phyloP scores from a whole-genome alignment of 2,113 vertebrate species.

The Entomyzon cyanotis region DNA sequence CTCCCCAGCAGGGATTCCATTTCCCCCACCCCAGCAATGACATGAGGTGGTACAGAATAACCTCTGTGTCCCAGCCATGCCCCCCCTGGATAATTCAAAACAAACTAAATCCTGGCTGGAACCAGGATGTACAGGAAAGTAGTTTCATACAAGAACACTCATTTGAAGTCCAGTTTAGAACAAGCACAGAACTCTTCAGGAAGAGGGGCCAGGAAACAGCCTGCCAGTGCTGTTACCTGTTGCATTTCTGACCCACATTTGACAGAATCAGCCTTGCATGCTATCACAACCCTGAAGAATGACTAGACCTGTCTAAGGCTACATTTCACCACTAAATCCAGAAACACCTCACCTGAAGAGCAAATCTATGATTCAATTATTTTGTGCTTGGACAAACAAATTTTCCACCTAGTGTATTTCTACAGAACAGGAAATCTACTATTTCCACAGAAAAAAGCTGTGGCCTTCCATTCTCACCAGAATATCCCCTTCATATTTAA shows the following conservation, averaged over 20 bases:
- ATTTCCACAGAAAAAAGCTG: neutral
- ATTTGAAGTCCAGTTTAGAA: neutral
- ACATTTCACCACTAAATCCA: neutral
- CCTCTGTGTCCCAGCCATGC: neutral
- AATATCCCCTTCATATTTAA: neutral
- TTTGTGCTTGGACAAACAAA: neutral
- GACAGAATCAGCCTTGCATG: neutral
- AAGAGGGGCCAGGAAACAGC: neutral
- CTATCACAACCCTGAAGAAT: neutral
- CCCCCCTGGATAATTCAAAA: neutral
- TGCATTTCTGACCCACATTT: neutral
- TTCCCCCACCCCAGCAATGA: neutral
- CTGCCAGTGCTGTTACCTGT: fast-evolving
- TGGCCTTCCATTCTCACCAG: neutral
- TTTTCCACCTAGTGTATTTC: neutral
- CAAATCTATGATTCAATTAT: neutral
- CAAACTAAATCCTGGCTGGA: neutral
- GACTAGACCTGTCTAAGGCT: neutral
- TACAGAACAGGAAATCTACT: neutral
- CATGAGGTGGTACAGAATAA: fast-evolving
- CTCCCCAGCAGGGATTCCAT: neutral
- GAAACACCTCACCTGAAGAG: neutral
- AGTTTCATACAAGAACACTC: neutral
- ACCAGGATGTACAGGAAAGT: fast-evolving
- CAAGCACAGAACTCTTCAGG: neutral